phyloP scores from a whole-genome alignment of 2,113 vertebrate species.

The Leucopsar rothschildi region DNA sequence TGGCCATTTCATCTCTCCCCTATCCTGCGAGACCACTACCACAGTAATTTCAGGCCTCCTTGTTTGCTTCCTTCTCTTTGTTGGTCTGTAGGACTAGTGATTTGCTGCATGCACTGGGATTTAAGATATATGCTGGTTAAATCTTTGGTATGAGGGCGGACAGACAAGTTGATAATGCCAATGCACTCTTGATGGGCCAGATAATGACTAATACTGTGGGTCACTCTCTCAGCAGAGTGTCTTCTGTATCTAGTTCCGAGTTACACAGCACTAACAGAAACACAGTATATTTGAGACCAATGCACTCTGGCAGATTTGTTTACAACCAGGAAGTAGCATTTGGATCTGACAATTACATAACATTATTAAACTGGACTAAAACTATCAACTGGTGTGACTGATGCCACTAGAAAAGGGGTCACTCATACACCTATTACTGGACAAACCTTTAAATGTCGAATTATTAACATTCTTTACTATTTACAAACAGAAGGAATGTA shows the following conservation, averaged over 20 bases:
- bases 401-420: not conserved
- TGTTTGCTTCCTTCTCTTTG: not conserved
- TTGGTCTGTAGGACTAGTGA: not conserved
- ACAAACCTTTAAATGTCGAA: not conserved
- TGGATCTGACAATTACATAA: not conserved
- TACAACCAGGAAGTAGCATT: not conserved
- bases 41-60: not conserved
- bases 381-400: not conserved
- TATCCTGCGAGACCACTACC: not conserved
- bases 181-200: fast-evolving
- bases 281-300: fast-evolving
- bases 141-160: fast-evolving
- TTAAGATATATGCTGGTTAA: not conserved
- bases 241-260: not conserved
- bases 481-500: not conserved
- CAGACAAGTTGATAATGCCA: not conserved
- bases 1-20: not conserved
- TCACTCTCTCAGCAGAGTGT: not conserved
- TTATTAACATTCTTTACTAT: not conserved
- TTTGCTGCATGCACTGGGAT: not conserved
- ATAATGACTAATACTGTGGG: not conserved
- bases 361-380: not conserved
- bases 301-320: not conserved
- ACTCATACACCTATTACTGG: not conserved
- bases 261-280: not conserved